These are phyloP conservation scores for Sebastiscus tertius DNA, from an alignment of 2,797 vertebrate genomes.

Conservation along the genomic window DNA sequence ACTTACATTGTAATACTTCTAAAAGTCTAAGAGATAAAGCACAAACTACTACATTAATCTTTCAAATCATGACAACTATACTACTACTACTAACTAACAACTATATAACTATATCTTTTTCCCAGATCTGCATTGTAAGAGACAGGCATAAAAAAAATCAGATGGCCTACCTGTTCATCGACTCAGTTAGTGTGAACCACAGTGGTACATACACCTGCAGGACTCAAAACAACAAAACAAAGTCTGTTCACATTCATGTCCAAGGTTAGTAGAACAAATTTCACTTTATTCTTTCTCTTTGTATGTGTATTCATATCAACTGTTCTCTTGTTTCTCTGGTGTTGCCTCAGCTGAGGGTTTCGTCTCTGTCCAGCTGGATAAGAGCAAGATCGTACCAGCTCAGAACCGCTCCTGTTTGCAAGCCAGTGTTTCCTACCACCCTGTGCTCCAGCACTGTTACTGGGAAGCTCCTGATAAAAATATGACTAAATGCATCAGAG, in stretches of 20 bases:
- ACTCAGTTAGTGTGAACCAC: conserved; percentile 48
- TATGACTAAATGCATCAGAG: conserved; percentile 67
- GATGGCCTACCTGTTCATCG: conserved; percentile 63
- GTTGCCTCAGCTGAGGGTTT: conserved; percentile 84
- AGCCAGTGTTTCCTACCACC: conserved; percentile 85
- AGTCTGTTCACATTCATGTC: conserved; percentile 63
- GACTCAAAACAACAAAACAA: neutral
- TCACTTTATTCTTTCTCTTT: neutral
- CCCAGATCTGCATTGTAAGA: conserved; percentile 50
- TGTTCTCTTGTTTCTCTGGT: neutral
- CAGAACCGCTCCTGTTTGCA: conserved; percentile 81
- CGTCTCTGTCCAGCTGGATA: conserved; percentile 81
- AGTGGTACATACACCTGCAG: conserved; percentile 75
- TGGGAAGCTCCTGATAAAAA: conserved; percentile 85
- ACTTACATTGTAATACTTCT: neutral
- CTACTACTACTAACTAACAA: neutral
- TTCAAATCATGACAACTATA: neutral
- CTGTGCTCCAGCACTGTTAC: conserved; percentile 81
- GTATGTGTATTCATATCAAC: neutral
- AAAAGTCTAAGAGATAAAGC: neutral
- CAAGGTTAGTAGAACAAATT: conserved; percentile 60
- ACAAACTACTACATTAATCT: neutral
- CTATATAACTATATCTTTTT: neutral
- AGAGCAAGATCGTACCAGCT: conserved; percentile 71
- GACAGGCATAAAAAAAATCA: fast-evolving